These are phyloP conservation scores for Acleris cristana DNA, from an alignment of 2,888 invertebrate genomes.

Conservation along the genomic window DNA sequence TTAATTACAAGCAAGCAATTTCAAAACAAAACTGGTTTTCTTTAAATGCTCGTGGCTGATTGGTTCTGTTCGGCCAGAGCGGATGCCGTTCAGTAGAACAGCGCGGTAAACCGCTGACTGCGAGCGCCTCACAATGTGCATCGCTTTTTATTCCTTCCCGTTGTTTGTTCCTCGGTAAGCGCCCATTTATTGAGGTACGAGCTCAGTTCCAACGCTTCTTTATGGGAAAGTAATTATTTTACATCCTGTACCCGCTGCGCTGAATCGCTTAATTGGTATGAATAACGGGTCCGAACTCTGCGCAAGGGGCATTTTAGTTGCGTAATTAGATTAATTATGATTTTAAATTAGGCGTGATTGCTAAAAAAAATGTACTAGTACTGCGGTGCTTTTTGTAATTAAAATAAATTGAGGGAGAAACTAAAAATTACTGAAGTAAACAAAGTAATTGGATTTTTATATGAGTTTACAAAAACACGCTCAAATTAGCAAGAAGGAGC, in stretches of 20 bases:
- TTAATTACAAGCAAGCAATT: not conserved
- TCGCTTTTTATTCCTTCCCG: slow-evolving; percentile 59
- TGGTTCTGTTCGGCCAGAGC: slow-evolving; percentile 63
- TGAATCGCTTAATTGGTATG: slow-evolving; percentile 36
- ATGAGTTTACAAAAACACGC: too few species aligned
- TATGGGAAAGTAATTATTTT: slow-evolving; percentile 54
- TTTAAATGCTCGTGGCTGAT: slow-evolving; percentile 62
- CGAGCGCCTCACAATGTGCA: slow-evolving; percentile 58
- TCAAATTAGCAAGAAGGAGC: too few species aligned
- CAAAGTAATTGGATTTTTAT: too few species aligned
- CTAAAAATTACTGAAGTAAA: too few species aligned
- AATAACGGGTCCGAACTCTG: slow-evolving; percentile 27
- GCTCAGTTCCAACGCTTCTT: slow-evolving; percentile 47
- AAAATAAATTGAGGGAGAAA: not conserved
- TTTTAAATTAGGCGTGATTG: not conserved
- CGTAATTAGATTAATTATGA: slow-evolving; percentile 29
- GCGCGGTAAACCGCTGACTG: slow-evolving; percentile 60
- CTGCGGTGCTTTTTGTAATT: not conserved
- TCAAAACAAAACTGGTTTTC: slow-evolving; percentile 40
- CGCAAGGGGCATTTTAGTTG: slow-evolving; percentile 31
- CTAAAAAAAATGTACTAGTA: not conserved
- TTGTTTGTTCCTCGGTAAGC: slow-evolving; percentile 60
- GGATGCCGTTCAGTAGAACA: slow-evolving; percentile 53
- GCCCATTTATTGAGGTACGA: slow-evolving; percentile 57
- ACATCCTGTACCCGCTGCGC: slow-evolving; percentile 44